These are phyloP conservation scores for Peromyscus maniculatus DNA, from an alignment of 2,113 vertebrate genomes.

Conservation along the genomic window DNA sequence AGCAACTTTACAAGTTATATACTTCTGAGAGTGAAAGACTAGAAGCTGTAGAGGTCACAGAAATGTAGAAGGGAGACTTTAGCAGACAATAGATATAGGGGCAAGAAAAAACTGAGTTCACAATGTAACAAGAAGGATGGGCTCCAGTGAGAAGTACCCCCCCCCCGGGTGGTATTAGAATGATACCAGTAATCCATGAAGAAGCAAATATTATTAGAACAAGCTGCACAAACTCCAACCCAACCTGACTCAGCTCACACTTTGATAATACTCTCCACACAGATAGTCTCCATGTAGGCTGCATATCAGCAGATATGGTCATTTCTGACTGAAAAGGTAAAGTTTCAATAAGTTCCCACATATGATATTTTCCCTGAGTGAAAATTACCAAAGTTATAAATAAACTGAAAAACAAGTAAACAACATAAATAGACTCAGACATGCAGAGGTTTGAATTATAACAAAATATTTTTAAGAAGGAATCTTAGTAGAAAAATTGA, in stretches of 20 bases:
- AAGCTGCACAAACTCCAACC: not conserved
- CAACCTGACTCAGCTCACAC: not conserved
- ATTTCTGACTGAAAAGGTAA: not conserved
- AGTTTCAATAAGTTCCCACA: not conserved
- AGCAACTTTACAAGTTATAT: not conserved
- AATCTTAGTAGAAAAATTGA: not conserved
- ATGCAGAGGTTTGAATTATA: not conserved
- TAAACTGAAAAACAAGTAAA: not conserved
- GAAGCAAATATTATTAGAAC: not conserved
- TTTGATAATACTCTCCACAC: not conserved
- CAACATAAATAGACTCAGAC: not conserved
- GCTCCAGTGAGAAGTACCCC: no score
- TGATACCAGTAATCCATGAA: not conserved
- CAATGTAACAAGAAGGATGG: not conserved
- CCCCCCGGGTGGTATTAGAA: not conserved
- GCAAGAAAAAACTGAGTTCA: not conserved
- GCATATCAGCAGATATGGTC: not conserved
- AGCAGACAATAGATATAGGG: not conserved
- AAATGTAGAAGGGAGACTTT: not conserved
- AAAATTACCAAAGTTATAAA: not conserved
- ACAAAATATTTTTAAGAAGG: not conserved
- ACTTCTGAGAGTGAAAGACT: not conserved
- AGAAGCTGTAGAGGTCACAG: no score
- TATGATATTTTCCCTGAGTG: not conserved
- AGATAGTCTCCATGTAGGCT: not conserved